phyloP scores from a whole-genome alignment of 1,140 invertebrate species.

The Trichonephila clavipes region DNA sequence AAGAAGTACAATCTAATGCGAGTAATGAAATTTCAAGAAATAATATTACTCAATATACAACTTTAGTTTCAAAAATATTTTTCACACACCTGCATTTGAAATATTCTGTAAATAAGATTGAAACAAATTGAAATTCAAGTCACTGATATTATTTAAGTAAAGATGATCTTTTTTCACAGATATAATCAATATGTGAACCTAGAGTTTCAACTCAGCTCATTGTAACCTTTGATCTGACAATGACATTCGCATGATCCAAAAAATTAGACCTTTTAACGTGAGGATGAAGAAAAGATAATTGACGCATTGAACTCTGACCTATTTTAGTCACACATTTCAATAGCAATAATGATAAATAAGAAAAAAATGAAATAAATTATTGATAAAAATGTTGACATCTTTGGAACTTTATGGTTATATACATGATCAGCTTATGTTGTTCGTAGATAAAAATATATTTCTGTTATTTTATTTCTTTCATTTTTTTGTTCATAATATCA shows the following conservation, averaged over 20 bases:
- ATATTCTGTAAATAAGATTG: too few relatives aligned
- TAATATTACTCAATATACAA: too few relatives aligned
- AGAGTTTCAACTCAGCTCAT: neutral
- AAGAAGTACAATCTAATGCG: too few relatives aligned
- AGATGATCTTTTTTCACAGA: neutral
- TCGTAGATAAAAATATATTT: too few relatives aligned
- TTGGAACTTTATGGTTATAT: neutral
- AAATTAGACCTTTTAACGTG: neutral
- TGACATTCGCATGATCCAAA: neutral
- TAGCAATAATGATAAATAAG: constrained; percentile 45
- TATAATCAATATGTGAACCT: neutral
- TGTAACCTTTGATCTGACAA: constrained; percentile 14
- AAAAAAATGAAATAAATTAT: neutral
- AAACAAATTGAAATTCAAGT: too few relatives aligned
- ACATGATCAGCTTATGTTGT: too few relatives aligned
- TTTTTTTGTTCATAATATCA: too few relatives aligned
- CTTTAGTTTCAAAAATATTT: too few relatives aligned
- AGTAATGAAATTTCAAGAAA: too few relatives aligned
- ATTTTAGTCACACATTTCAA: constrained; percentile 45
- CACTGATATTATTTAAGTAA: too few relatives aligned
- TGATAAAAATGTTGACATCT: neutral
- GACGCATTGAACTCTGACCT: constrained; percentile 54
- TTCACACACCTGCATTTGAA: too few relatives aligned
- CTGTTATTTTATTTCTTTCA: too few relatives aligned
- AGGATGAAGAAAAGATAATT: constrained; percentile 32